Base-by-base conservation (phyloP, 2,888 invertebrate species). In the Byasa hedistus region DNA sequence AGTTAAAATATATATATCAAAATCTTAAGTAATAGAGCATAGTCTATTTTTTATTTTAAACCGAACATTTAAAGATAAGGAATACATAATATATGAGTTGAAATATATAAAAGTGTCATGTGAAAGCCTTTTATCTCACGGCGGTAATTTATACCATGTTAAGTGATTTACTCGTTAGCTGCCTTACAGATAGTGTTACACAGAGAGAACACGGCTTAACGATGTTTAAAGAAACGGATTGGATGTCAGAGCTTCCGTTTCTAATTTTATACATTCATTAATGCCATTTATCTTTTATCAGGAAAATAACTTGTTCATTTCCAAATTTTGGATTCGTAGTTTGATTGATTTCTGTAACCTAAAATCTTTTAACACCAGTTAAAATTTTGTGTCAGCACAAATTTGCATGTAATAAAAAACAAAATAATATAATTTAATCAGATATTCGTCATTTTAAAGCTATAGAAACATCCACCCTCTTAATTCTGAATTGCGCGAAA, bases 141-240 rank as follows among this genome's bases (percentile, higher is more conserved):
- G 61, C 64, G 56, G 51, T 61, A 68, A 68, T 70, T 58, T 68
- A 66, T 61, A 69, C 65, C 61, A 63, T 68, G 64, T 67, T 70
- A 70, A 70, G 66, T 69, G 69, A 69, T 68, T 71, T 66, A 56
- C 62, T 60, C 67, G 64, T 23, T 57, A 48, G 59, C 54, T 56
- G 21, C 15, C 60, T 67, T 67, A 67, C 67, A 67, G 59, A 63
- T 67, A 56, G 60, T 56, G 27, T 67, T 67, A 64, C 67, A 64
- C 63, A 55, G 55, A 32, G 64, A 22, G 55, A 15, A 57, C n/a
- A 24, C 44, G 27, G 17, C 59, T 58, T 64, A 67, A 67, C 24
- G 63, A 64, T 60, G 64, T 64, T 60, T 60, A 51, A 32, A 36
- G 58, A 67, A 51, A 63, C 66, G 48, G 58, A 66, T 66, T 63